phyloP scores from a whole-genome alignment of 2,113 vertebrate genomes.

The Osmerus eperlanus region DNA sequence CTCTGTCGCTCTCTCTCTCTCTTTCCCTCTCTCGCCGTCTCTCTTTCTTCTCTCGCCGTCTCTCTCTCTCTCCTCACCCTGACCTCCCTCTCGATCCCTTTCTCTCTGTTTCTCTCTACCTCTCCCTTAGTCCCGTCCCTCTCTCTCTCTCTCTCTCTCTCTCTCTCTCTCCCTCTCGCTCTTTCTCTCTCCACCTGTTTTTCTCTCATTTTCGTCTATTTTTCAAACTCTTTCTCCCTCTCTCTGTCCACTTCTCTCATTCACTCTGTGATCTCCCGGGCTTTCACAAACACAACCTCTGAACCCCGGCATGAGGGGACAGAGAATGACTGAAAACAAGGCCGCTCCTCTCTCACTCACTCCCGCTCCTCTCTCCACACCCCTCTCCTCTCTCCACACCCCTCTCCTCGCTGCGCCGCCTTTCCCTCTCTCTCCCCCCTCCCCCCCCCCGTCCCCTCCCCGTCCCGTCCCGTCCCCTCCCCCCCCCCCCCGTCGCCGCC shows the following conservation, averaged over 20 bases:
- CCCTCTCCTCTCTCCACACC: not conserved
- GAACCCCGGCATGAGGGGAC: not conserved
- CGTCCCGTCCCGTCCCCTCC: too few species aligned
- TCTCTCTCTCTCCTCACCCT: not conserved
- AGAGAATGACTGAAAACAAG: not conserved
- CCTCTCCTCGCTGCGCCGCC: not conserved
- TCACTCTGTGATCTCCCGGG: not conserved
- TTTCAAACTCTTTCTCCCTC: constrained; percentile 1
- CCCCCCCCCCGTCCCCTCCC: too few species aligned
- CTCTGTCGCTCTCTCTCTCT: constrained; percentile 1
- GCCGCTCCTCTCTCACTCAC: not conserved
- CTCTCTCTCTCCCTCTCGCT: not conserved
- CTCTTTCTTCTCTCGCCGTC: not conserved
- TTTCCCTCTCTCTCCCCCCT: not conserved
- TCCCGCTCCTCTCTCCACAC: not conserved
- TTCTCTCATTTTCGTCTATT: not conserved
- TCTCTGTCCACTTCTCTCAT: constrained; percentile 6
- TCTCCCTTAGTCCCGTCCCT: not conserved
- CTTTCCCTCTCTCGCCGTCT: not conserved
- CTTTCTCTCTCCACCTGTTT: not conserved
- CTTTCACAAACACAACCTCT: constrained; percentile 19
- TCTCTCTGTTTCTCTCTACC: too few species aligned
- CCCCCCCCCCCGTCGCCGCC: not conserved
- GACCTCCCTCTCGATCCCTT: not conserved
- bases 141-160: not conserved